Percentiles rank a stretch among this genome's conserved stretches.
These are phyloP conservation scores for Epizoanthus scotinus DNA, from an alignment of 92 coral and sea anemone species.

Conservation along the genomic window DNA sequence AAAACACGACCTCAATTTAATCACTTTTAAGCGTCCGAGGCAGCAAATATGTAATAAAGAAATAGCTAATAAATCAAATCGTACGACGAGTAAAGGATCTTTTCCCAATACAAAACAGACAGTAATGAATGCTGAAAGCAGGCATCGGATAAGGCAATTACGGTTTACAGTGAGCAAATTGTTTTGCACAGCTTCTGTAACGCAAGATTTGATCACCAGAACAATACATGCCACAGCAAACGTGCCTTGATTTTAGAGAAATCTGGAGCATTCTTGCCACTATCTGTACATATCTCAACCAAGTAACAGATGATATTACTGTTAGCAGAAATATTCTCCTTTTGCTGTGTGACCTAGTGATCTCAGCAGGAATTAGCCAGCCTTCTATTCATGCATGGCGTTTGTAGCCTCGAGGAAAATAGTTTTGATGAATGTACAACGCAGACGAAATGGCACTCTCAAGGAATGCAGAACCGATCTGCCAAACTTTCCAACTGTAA, in stretches of 20 bases:
- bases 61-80: background rate
- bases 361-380: background rate
- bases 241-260: background rate
- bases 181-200: background rate
- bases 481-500: background rate
- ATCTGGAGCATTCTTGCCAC: background rate
- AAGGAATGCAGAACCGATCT: slow-evolving; percentile 1
- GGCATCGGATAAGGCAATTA: background rate
- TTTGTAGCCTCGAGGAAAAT: slow-evolving; percentile 20
- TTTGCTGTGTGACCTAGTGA: background rate
- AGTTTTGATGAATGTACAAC: background rate
- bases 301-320: background rate
- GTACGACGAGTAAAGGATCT: background rate
- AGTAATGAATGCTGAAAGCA: slow-evolving; percentile 11
- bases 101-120: slow-evolving; percentile 31
- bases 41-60: background rate
- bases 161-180: background rate
- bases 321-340: background rate
- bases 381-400: background rate
- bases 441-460: background rate
- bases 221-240: background rate
- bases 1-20: background rate
- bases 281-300: background rate
- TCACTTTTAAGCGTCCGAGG: background rate
- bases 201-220: background rate